These are phyloP conservation scores for Periphyllus acericola DNA, from an alignment of 2,888 invertebrate species.

Conservation along the genomic window DNA sequence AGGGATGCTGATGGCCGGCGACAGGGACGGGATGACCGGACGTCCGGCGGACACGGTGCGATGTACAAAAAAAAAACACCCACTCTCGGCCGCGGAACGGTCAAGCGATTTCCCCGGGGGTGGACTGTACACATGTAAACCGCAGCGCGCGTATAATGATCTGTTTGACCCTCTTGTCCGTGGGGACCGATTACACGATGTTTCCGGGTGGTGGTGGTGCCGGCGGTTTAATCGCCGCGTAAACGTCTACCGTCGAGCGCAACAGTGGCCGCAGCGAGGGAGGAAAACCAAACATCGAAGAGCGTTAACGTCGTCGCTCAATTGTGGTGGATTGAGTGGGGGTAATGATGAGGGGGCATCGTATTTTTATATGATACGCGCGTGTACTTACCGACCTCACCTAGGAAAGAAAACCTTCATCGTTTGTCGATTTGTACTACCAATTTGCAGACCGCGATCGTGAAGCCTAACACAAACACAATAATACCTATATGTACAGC, in stretches of 20 bases:
- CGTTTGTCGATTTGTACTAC: not conserved
- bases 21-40: not conserved
- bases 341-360: not conserved
- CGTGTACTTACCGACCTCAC: not conserved
- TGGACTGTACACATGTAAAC: constrained; percentile 48
- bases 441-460: no score
- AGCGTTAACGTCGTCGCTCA: not conserved
- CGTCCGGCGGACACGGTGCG: constrained; percentile 22
- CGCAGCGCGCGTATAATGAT: constrained; percentile 40
- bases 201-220: constrained; percentile 24
- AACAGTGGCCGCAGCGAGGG: not conserved
- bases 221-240: constrained; percentile 44
- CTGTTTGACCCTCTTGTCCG: constrained; percentile 56
- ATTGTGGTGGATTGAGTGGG: not conserved
- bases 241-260: constrained; percentile 8
- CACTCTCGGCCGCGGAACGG: constrained; percentile 22
- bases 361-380: no score
- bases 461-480: no score
- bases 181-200: constrained; percentile 56
- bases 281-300: not conserved
- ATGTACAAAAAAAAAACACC: constrained; percentile 11
- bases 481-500: no score
- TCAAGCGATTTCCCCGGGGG: constrained; percentile 46
- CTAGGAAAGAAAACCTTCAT: not conserved
- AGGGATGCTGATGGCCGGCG: not conserved